A percentile compares a stretch with the other conserved stretches of the same genome.
Conservation (phyloP, 2,797 vertebrate species). For the Sebastes matsubarae region DNA sequence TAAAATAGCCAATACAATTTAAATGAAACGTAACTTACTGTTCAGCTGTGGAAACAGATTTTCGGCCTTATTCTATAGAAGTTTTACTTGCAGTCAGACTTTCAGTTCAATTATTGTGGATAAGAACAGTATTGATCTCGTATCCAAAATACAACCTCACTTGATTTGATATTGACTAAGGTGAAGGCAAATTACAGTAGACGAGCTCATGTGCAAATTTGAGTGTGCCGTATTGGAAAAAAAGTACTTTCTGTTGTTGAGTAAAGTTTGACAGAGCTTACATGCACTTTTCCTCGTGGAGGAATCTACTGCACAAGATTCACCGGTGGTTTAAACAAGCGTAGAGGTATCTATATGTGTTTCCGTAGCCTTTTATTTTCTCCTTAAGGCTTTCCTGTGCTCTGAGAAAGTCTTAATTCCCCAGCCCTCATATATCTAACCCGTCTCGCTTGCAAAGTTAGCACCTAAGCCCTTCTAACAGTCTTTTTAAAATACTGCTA, state of each 20-base stretch:
- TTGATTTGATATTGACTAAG: neutral
- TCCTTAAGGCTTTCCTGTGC: conserved; percentile 21
- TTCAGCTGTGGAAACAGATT: neutral
- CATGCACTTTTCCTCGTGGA: neutral
- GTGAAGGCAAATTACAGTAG: neutral
- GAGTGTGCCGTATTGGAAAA: neutral
- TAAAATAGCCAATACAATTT: neutral
- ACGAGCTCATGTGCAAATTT: neutral
- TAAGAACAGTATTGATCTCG: neutral
- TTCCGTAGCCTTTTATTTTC: conserved; percentile 27
- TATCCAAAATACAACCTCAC: neutral
- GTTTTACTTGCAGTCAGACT: neutral
- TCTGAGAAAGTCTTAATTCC: conserved; percentile 39
- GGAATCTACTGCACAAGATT: neutral
- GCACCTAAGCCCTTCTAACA: conserved; percentile 14
- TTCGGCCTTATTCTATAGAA: neutral
- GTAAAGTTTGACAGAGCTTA: neutral
- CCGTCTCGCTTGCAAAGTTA: conserved; percentile 11
- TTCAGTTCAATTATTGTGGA: neutral
- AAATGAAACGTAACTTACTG: neutral
- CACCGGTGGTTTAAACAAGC: conserved; percentile 25
- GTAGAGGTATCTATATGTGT: conserved; percentile 2
- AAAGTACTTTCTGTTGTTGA: neutral
- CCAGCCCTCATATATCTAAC: conserved; percentile 1
- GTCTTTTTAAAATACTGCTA: conserved; percentile 14